Evolutionary conservation across 2,113 vertebrate genomes (phyloP), one percentile per base, ranked within the genome.

Genomic region (Puma concolor): DNA sequence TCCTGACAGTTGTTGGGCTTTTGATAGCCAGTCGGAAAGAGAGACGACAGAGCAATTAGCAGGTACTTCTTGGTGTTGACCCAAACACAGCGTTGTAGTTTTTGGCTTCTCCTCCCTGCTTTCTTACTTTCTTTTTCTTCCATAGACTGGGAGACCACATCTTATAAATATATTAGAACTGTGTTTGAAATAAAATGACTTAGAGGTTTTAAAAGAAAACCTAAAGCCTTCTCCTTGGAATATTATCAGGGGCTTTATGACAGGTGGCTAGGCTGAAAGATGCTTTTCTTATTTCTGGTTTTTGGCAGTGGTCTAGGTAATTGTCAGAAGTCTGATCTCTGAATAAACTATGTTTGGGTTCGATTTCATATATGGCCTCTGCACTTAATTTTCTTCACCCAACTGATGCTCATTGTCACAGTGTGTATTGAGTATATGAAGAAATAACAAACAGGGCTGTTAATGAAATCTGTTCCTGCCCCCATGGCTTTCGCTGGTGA

Each of bases 251-350:
- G 50, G 41, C 3, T 87, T 38, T 63, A 19, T n/a, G 63, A 60
- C 71, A 84, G 38, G 29, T 54, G 12, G 41, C 74, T 92, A 72
- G 41, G 60, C 36, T 38, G 13, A 27, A 64, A 74, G 33, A n/a
- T 92, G 41, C 44, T 88, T 82, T 92, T 81, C 54, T 96, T 87
- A 17, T 41, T 95, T 76, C 88, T 92, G 38, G 38, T 50, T 86
- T 15, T 52, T 13, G 8, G 19, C 50, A 50, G 38, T 71, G 17
- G 48, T 90, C 7, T 95, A 81, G 74, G 23, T 91, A 31, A 64
- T 91, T 31, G 17, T 95, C 71, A 69, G 36, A 79, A 79, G 71
- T 44, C 36, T 76, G 48, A 85, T 29, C 77, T 57, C 21, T 77
- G 31, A 66, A 57, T 77, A 84, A 57, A 57, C 36, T 57, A 36